Base-by-base conservation (phyloP, 2,888 invertebrate species). In the Drosophila borealis region DNA sequence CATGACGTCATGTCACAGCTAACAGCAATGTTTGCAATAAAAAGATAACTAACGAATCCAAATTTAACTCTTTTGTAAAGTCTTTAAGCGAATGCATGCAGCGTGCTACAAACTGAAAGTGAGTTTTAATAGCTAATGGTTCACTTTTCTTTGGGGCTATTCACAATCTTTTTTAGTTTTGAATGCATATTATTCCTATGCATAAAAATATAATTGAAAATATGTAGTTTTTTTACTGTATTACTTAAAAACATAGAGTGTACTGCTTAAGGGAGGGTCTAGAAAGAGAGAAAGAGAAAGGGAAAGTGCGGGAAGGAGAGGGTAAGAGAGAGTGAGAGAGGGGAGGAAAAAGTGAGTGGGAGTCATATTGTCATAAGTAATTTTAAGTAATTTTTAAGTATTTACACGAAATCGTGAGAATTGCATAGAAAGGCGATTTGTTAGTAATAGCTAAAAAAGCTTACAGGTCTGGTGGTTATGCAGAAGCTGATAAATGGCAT, bases 1-100 rank as follows among this genome's bases (percentile, higher is more conserved):
- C 44, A 49, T 67, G 56, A 56, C 56, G 41, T 64, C 49, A 66
- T 36, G 45, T 25, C 14, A 29, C 39, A 49, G 54, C 49, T 46
- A n/a, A 33, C 64, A 42, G 14, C 59, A 34, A 25, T 42, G 49
- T 9, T 41, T 13, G 63, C 57, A 46, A 68, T 42, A 57, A 57
- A 63, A 50, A 45, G 21, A 37, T 29, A 54, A 10, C 9, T 33
- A 46, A 46, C 33, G 46, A 36, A 39, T 61, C 25, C 21, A 8
- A 5, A 39, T 39, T 17, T 34, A 33, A 41, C 39, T 45, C 45
- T 25, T 29, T 13, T 54, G 19, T 17, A 4, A 46, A 34, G 49
- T 53, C n/a, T 48, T 33, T 36, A 55, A 14, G 10, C 19, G 39
- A 37, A 14, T n/a, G 37, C 14, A 14, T 39, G 6, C 6, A n/a